Evolutionary conservation across 2,113 vertebrate genomes (phyloP), one percentile per base, ranked within the genome.

Genomic region (Gnathonemus echidnorhynchus): DNA sequence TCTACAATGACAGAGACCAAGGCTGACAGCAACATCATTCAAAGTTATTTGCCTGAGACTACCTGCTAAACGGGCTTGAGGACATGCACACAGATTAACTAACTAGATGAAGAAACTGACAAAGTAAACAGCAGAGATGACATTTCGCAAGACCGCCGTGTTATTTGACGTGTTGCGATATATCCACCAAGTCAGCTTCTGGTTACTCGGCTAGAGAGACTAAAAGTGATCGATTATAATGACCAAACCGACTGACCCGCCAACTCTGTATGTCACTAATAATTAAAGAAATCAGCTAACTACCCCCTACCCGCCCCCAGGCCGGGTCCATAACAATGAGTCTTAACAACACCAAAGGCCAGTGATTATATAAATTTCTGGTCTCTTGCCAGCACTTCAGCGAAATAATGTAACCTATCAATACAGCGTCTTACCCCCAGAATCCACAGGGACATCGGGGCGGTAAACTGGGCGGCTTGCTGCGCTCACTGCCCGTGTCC

Each of bases 381-480:
- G 49, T 35, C 49, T 13, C 13, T 19, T 17, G 11, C 86, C 86
- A 21, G 13, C 35, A 88, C 5, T 70, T 31, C 1, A 80, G 74
- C 35, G 21, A 85, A 48, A 48, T 85, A 85, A 48, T n/a, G 21
- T 85, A 11, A 77, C 56, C 77, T 21, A 62, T 21, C 27, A 85
- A 58, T 31, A n/a, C 21, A 86, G 83, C 86, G 74, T 95, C 97
- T 97, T 93, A 98, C 97, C 97, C 97, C 97, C 97, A 98, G 93
- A 97, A 97, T 92, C 97, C 97, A 90, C 97, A 98, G 93, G 97
- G 96, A 94, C 97, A 98, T 90, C 97, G 96, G 89, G 97, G 97
- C 92, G 97, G 97, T 91, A 97, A 95, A 92, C 96, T 96, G 77
- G 97, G 95, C 88, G 97, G 92, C 93, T 97, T 97, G 96, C 97